Evolutionary conservation across 2,797 vertebrate genomes (phyloP).

Genomic region (Poeciliopsis gracilis): DNA sequence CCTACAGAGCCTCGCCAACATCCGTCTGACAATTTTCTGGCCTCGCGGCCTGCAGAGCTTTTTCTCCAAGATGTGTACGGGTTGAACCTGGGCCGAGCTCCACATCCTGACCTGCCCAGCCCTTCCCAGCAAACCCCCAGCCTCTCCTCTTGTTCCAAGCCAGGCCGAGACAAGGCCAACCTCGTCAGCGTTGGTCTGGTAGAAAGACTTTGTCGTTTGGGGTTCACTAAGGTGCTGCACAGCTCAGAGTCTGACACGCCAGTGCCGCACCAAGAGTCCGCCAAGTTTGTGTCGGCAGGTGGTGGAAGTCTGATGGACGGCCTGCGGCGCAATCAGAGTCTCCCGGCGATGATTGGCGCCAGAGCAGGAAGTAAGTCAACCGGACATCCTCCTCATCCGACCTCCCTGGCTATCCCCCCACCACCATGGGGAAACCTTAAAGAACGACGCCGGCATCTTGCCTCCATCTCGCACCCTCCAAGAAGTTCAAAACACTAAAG

Average conservation of each 20-base stretch:
- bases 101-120: slow-evolving; percentile 76
- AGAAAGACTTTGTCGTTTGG: slow-evolving; percentile 89
- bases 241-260: slow-evolving; percentile 61
- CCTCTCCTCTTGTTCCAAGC: neutral
- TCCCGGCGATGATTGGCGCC: slow-evolving; percentile 88
- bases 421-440: slow-evolving; percentile 84
- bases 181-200: slow-evolving; percentile 84
- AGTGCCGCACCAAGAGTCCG: slow-evolving; percentile 77
- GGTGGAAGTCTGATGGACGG: slow-evolving; percentile 89
- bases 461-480: slow-evolving; percentile 55
- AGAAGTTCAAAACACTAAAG: slow-evolving; percentile 64
- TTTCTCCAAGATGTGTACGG: slow-evolving; percentile 95
- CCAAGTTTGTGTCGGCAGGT: slow-evolving; percentile 86
- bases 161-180: slow-evolving; percentile 16
- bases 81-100: slow-evolving; percentile 81
- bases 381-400: slow-evolving; percentile 76
- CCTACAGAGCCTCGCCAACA: slow-evolving; percentile 78
- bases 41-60: slow-evolving; percentile 93
- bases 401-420: slow-evolving; percentile 77
- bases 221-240: slow-evolving; percentile 86
- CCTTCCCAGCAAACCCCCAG: slow-evolving; percentile 49
- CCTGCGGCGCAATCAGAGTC: slow-evolving; percentile 93
- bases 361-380: slow-evolving; percentile 74
- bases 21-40: slow-evolving; percentile 89
- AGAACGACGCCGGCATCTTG: slow-evolving; percentile 67